Evolutionary conservation across 2,888 invertebrate genomes (phyloP), one percentile per base, ranked within the genome.

Genomic region (Phymatocera aterrima): DNA sequence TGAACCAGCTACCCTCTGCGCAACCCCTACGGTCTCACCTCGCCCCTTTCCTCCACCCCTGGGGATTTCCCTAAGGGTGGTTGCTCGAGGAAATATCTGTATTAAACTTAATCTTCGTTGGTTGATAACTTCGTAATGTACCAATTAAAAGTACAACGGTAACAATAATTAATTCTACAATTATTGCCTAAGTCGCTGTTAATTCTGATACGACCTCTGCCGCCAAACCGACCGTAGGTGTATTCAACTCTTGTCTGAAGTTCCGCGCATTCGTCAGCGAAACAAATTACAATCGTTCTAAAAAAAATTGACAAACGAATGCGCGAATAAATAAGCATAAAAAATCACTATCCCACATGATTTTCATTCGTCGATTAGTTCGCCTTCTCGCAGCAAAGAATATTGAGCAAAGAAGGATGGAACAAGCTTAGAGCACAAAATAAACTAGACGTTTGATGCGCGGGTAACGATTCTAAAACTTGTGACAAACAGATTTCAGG

Each of bases 41-140:
- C 21, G 12, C 18, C 68, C 28, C 24, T 60, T 40, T 31, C 24
- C 57, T 57, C 15, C 8, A 21, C 28, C 54, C 37, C 57, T 57
- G 18, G 51, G 34, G 34, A 72, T 43, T 72, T 51, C 48, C 72
- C 72, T 43, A 18, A 65, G 77, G 57, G 28, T 21, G 57, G 79
- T 61, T 54, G 77, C 77, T 46, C 37, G 61, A 70, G 61, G 37
- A 64, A 81, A 81, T 80, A 81, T 78, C 75, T 64, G 79, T 70
- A 70, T 81, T 80, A 80, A 81, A 80, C 80, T 81, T 77, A 68
- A 81, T 80, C 78, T 80, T 77, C 80, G 78, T 64, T 78, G 72
- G 77, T 77, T 81, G 78, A 79, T 79, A 81, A 81, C 79, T 80
- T 81, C 48, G 74, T 81, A 81, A 79, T 80, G 70, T 79, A 79